phyloP scores from a whole-genome alignment of 2,888 invertebrate species.

The Acronicta leporina region DNA sequence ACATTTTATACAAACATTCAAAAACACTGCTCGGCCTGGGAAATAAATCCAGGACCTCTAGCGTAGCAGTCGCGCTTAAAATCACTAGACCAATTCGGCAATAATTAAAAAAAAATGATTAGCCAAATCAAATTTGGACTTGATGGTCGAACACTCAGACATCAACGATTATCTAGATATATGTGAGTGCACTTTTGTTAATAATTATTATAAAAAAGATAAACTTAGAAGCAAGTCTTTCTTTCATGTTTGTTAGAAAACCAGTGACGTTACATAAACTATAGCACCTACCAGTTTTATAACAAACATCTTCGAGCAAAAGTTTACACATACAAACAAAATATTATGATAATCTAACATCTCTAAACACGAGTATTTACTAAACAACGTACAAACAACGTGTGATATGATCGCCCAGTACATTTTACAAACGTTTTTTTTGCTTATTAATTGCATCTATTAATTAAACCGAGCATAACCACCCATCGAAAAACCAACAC shows the following conservation, averaged over 20 bases:
- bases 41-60: too few relatives aligned
- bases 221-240: not conserved
- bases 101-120: too few relatives aligned
- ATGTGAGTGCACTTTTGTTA: too few relatives aligned
- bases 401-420: slow-evolving; percentile 48
- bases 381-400: slow-evolving; percentile 48
- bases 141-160: too few relatives aligned
- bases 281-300: slow-evolving; percentile 25
- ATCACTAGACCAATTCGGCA: too few relatives aligned
- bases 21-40: too few relatives aligned
- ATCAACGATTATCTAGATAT: too few relatives aligned
- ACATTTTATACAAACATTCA: too few relatives aligned
- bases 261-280: slow-evolving; percentile 33
- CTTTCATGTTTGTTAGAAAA: slow-evolving; percentile 20
- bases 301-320: slow-evolving; percentile 36
- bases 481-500: slow-evolving; percentile 40
- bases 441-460: slow-evolving; percentile 55
- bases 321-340: slow-evolving; percentile 50
- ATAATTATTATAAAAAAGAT: not conserved
- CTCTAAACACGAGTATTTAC: slow-evolving; percentile 55
- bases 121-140: too few relatives aligned
- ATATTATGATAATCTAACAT: slow-evolving; percentile 57
- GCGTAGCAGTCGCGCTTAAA: too few relatives aligned
- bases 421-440: slow-evolving; percentile 49
- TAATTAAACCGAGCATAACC: slow-evolving; percentile 56